These are phyloP conservation scores for Cheilosia vernalis DNA, from an alignment of 2,888 invertebrate species.

Conservation along the genomic window DNA sequence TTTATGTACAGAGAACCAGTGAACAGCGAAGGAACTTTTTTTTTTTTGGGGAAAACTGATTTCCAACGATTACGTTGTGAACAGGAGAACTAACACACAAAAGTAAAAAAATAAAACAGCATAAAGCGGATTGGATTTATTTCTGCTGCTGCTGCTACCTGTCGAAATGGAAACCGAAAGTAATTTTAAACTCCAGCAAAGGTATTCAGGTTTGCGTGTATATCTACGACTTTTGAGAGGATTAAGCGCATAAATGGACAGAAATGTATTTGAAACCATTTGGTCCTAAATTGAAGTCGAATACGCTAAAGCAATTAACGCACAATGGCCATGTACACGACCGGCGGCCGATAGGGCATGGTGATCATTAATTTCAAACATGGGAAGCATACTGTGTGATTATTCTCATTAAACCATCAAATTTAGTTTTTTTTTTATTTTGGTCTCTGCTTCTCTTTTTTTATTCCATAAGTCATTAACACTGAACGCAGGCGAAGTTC, in stretches of 20 bases:
- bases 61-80: constrained; percentile 39
- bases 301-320: constrained; percentile 35
- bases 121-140: constrained; percentile 53
- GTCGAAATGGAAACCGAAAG: constrained; percentile 69
- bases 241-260: constrained; percentile 8
- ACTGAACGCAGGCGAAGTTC: constrained; percentile 46
- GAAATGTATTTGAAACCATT: neutral
- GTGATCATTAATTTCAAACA: constrained; percentile 43
- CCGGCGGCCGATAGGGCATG: constrained; percentile 7
- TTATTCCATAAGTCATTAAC: constrained; percentile 41
- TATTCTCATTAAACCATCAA: constrained; percentile 23
- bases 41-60: constrained; percentile 41
- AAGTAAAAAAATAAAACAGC: constrained; percentile 22
- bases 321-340: constrained; percentile 20
- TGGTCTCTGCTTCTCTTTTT: neutral
- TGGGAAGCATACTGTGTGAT: constrained; percentile 30
- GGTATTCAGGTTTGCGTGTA: neutral
- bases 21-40: neutral
- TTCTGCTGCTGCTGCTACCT: constrained; percentile 31
- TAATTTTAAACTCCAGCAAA: constrained; percentile 42
- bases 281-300: constrained; percentile 7
- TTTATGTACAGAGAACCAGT: constrained; percentile 18
- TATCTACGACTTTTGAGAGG: constrained; percentile 7
- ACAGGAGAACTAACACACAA: constrained; percentile 32
- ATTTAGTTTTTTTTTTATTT: neutral